Evolutionary conservation across 2,888 invertebrate species (phyloP).

Genomic region (Macaria notata): DNA sequence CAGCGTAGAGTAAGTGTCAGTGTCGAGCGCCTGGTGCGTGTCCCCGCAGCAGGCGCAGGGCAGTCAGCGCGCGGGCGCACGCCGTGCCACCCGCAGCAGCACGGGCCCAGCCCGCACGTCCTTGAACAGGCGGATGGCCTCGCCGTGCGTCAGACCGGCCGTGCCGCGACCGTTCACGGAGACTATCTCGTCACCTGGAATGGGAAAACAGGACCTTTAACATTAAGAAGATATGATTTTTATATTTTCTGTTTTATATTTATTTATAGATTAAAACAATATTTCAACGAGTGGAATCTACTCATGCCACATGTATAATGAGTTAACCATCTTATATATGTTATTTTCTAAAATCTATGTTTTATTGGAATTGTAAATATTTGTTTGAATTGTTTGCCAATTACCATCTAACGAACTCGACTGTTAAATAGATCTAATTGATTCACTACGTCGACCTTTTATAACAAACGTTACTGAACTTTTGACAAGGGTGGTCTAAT

Average conservation of each 20-base stretch:
- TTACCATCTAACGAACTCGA: too few species aligned
- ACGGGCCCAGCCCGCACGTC: slow-evolving; percentile 90
- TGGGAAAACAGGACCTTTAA: too few species aligned
- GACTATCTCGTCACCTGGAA: slow-evolving; percentile 90
- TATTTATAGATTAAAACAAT: too few species aligned
- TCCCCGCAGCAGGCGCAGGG: slow-evolving; percentile 77
- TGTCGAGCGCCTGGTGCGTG: slow-evolving; percentile 63
- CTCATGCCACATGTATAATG: too few species aligned
- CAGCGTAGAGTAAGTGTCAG: slow-evolving; percentile 60
- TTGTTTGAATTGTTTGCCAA: too few species aligned
- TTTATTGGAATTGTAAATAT: too few species aligned
- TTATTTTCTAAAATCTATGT: too few species aligned
- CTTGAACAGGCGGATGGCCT: slow-evolving; percentile 90
- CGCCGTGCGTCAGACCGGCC: slow-evolving; percentile 89
- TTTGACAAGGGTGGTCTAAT: slow-evolving; percentile 44
- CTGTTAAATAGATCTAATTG: slow-evolving; percentile 12
- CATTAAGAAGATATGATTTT: slow-evolving; percentile 6
- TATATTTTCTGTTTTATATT: background rate
- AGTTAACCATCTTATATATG: too few species aligned
- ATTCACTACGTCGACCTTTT: slow-evolving; percentile 14
- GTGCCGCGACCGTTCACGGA: slow-evolving; percentile 90
- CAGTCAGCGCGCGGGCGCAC: slow-evolving; percentile 73
- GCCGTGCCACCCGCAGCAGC: slow-evolving; percentile 86
- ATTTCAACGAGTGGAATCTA: too few species aligned
- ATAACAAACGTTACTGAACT: slow-evolving; percentile 15